Conservation (phyloP, 2,888 invertebrate genomes). For the Noctua fimbriata region DNA sequence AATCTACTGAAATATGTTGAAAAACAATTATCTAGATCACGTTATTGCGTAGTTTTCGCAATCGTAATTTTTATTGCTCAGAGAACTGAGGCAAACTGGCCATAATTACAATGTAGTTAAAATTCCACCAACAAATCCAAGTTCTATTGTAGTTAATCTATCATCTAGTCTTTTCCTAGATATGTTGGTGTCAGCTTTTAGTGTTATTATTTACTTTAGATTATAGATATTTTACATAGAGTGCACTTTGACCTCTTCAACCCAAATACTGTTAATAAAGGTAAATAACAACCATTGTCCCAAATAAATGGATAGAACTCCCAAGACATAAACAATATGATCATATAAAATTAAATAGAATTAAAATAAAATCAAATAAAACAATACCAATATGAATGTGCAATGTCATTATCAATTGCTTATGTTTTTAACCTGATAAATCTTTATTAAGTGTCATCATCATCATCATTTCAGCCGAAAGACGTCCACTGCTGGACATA, state of each 20-base stretch:
- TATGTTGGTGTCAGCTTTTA: background rate
- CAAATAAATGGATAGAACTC: too few species aligned
- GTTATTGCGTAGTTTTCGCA: conserved; percentile 21
- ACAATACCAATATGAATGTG: too few species aligned
- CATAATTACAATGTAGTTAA: background rate
- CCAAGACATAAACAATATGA: too few species aligned
- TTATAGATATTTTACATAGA: background rate
- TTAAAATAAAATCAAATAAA: too few species aligned
- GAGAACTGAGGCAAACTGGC: background rate
- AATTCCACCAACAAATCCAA: background rate
- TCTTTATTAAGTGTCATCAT: too few species aligned
- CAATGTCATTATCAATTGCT: background rate
- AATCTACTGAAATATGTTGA: background rate
- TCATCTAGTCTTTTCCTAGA: background rate
- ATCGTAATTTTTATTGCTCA: background rate
- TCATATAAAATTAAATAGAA: too few species aligned
- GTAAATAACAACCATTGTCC: too few species aligned
- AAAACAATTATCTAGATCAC: conserved; percentile 31
- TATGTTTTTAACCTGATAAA: background rate
- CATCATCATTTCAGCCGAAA: too few species aligned
- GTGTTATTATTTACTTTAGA: background rate
- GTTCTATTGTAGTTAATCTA: background rate
- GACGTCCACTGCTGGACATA: too few species aligned
- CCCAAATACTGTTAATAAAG: background rate
- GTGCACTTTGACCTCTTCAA: background rate